Evolutionary conservation across 2,797 vertebrate genomes (phyloP).

Genomic region (Peromyscus aztecus): DNA sequence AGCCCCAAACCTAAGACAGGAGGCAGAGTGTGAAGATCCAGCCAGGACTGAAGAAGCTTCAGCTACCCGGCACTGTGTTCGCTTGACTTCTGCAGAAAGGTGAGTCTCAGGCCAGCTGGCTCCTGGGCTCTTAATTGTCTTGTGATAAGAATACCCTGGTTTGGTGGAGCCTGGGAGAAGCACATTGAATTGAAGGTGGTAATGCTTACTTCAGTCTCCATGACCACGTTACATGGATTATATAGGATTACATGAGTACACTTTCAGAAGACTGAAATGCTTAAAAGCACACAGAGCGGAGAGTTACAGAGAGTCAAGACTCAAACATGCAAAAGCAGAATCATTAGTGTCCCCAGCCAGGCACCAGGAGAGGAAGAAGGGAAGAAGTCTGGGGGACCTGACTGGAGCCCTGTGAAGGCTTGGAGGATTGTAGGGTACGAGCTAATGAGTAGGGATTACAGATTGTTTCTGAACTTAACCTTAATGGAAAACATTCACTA

Average conservation of each 20-base stretch:
- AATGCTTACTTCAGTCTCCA: not conserved
- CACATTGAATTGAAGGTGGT: not conserved
- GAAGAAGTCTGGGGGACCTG: no score
- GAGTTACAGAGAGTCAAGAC: not conserved
- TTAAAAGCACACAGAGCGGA: not conserved
- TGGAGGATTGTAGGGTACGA: not conserved
- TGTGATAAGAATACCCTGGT: not conserved
- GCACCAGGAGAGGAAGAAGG: not conserved
- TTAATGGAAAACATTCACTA: not conserved
- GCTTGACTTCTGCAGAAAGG: not conserved
- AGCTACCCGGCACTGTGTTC: fast-evolving
- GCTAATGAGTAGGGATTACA: not conserved
- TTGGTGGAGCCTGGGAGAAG: not conserved
- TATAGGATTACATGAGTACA: not conserved
- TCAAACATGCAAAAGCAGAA: not conserved
- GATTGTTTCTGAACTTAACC: not conserved
- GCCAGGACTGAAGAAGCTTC: not conserved
- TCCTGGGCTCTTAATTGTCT: not conserved
- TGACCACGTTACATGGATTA: no score
- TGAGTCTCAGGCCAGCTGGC: constrained; percentile 38
- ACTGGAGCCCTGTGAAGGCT: not conserved
- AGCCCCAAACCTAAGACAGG: not conserved
- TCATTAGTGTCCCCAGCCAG: no score
- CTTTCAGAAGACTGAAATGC: not conserved
- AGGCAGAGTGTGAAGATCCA: not conserved